Base-by-base conservation (phyloP, 1,140 invertebrate genomes). In the Drosophila nannoptera region DNA sequence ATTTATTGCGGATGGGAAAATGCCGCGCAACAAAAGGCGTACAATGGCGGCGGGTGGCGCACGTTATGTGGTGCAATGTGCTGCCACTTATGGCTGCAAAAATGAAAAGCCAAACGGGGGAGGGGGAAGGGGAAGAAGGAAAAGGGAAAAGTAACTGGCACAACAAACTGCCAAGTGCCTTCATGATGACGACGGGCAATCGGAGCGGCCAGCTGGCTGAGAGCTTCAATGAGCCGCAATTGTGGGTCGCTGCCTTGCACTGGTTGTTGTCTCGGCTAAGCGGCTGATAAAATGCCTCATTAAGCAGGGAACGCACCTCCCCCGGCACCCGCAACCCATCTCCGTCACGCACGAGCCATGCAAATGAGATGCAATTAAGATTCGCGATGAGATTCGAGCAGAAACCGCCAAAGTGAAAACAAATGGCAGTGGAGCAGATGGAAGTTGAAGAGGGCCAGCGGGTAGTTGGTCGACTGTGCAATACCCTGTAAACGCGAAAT, bases 111-210 rank as follows among this genome's bases (percentile, higher is more conserved):
- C n/a, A n/a, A n/a, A n/a, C n/a, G n/a, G n/a, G n/a, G n/a, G n/a
- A n/a, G n/a, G n/a, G n/a, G n/a, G n/a, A n/a, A n/a, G n/a, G n/a
- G n/a, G 35, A 49, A 52, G 16, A 32, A 48, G 22, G 48, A 49
- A 22, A 3, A 63, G 16, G 6, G 5, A 33, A 42, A 49, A 35
- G 50, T 49, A 78, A 80, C 45, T 80, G 77, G 77, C 77, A 76
- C 77, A 80, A 80, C 61, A 80, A 80, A 75, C 77, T 73, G 62
- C 22, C 60, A 75, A 78, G 77, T 72, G 68, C 32, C 53, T 9
- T 32, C 32, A 29, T 43, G 38, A 65, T 52, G 49, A 12, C 42
- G 40, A 42, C 40, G 40, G 8, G 42, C n/a, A 12, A 29, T 22
- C 12, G 8, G 4, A 8, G 38, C 16, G 43, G 50, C 8, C 12